A percentile compares a stretch with the other conserved stretches of the same genome.
These are phyloP conservation scores for Troides oblongomaculatus DNA, from an alignment of 2,888 invertebrate species.

Conservation along the genomic window DNA sequence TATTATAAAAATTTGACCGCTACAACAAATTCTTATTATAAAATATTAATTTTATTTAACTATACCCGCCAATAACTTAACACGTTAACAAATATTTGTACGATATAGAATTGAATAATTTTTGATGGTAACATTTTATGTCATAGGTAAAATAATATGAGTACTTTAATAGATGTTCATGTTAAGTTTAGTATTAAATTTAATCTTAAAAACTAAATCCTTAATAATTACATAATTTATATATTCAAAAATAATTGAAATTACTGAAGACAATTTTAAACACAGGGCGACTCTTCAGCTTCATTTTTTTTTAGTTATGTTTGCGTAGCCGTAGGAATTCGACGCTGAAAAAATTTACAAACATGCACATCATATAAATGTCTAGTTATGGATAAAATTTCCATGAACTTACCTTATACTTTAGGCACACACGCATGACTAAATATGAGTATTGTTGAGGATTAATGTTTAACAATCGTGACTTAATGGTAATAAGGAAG, in stretches of 20 bases:
- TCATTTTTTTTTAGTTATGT: constrained; percentile 46
- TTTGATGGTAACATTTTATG: too few species aligned
- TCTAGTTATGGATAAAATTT: not conserved
- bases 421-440: not conserved
- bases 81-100: not conserved
- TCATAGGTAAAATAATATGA: not conserved
- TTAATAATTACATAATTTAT: not conserved
- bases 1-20: not conserved
- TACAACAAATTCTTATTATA: not conserved
- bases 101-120: not conserved
- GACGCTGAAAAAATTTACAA: constrained; percentile 71
- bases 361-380: not conserved
- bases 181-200: too few species aligned
- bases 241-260: not conserved
- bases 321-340: constrained; percentile 78
- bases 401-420: not conserved
- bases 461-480: not conserved
- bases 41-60: not conserved
- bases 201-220: too few species aligned
- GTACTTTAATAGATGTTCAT: not conserved
- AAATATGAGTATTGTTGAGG: not conserved
- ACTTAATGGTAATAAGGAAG: not conserved
- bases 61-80: not conserved
- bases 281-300: not conserved
- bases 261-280: not conserved